Evolutionary conservation across 2,797 vertebrate species (phyloP).

Genomic region (Danio choprae): DNA sequence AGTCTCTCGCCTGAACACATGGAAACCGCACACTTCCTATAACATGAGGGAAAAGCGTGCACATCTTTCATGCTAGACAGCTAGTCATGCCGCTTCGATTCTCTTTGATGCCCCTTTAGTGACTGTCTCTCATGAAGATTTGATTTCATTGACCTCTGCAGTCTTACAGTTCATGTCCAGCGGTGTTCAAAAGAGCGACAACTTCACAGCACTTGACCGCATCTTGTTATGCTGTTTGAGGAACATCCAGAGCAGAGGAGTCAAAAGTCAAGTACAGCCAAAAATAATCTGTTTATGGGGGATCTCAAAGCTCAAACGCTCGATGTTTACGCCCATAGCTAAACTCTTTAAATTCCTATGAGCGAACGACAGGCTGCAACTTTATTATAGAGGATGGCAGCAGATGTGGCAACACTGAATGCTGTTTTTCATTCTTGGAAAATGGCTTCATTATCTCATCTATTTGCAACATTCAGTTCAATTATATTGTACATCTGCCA

Average conservation of each 20-base stretch:
- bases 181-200: conserved; percentile 71
- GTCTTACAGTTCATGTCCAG: conserved; percentile 70
- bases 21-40: conserved; percentile 7
- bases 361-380: conserved; percentile 15
- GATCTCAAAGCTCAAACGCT: conserved; percentile 51
- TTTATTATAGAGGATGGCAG: conserved; percentile 5
- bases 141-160: conserved; percentile 77
- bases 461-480: neutral
- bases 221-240: conserved; percentile 72
- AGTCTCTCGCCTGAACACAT: neutral
- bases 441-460: neutral
- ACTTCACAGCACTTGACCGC: conserved; percentile 60
- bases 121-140: conserved; percentile 59
- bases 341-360: conserved; percentile 25
- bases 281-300: conserved; percentile 67
- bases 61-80: conserved; percentile 18
- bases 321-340: conserved; percentile 16
- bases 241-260: conserved; percentile 63
- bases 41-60: neutral
- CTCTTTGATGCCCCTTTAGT: conserved; percentile 61
- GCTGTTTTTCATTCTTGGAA: neutral
- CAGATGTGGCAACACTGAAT: neutral
- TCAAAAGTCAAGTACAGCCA: conserved; percentile 67
- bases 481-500: neutral
- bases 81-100: conserved; percentile 49